Evolutionary conservation across 2,888 invertebrate genomes (phyloP), one percentile per base, ranked within the genome.

Genomic region (Nipponacmea schrenckii): DNA sequence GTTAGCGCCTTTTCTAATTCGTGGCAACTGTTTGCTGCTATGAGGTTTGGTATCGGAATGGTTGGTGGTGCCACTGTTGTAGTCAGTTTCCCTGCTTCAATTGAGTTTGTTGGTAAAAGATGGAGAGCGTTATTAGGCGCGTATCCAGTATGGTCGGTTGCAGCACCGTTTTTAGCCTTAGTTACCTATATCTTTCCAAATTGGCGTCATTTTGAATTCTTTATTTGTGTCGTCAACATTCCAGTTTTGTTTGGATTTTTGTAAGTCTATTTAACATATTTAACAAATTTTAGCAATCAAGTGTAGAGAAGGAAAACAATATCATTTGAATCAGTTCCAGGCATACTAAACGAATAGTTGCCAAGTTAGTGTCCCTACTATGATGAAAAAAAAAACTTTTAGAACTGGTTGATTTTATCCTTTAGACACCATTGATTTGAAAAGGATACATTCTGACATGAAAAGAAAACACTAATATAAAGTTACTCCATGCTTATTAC

Each of bases 181-280:
- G 17, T 74, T 14, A 74, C 70, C 15, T 69, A 56, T n/a, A 1
- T 71, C 31, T 26, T 77, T 0, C 69, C 56, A 27, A 62, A 76
- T 65, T 78, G 78, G 78, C 67, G 67, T 15, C 69, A 75, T 15
- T 46, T 75, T 3, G 72, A 76, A 26, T 46, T 78, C 14, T 69
- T 71, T 7, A 66, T 70, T 1, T 72, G 72, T n/a, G 50, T 39
- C 20, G 8, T 67, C 20, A 64, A 64, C 14, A 46, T 67, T 27
- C 70, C 72, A 0, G 26, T 64, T 15, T 39, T 72, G 17, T 62
- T 70, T 20, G 39, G 39, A 8, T 73, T 67, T 68, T 62, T 62
- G 73, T 73, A 45, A 67, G 73, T 70, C 31, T 31, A 31, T 2
- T 31, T 3, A 31, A 31, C 31, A 31, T 31, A 31, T 5, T 31